Conservation (phyloP, 2,113 vertebrate species). For the Montifringilla adamsi region DNA sequence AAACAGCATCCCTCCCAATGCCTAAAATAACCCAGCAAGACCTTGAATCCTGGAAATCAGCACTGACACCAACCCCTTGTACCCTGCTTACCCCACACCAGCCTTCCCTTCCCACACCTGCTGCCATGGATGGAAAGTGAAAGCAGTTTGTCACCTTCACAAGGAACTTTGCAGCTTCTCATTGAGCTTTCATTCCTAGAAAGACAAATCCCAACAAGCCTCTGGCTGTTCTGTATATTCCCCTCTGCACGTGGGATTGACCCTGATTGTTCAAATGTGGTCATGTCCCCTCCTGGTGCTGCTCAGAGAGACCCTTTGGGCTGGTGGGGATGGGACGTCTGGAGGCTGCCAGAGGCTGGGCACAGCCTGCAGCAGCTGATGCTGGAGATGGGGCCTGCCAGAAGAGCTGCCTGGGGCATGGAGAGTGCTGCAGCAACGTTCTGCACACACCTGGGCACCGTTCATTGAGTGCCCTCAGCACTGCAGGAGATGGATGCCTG, state of each 20-base stretch:
- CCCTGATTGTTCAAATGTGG: no score
- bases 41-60: not conserved
- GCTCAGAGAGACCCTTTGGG: not conserved
- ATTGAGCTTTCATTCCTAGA: not conserved
- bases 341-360: not conserved
- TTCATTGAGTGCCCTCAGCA: not conserved
- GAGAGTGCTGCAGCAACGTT: accelerated
- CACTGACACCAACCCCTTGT: not conserved
- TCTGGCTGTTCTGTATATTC: not conserved
- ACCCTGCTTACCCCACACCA: not conserved
- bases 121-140: accelerated
- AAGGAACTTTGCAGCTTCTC: not conserved
- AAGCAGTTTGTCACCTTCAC: not conserved
- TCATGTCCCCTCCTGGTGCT: not conserved
- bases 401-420: not conserved
- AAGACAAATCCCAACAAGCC: not conserved
- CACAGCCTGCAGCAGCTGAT: not conserved
- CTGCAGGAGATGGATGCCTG: not conserved
- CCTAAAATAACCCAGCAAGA: not conserved
- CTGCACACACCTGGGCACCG: accelerated
- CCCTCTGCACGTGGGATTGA: not conserved
- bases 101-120: not conserved
- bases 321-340: not conserved
- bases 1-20: not conserved
- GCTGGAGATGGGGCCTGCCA: not conserved